A percentile compares a stretch with the other conserved stretches of the same genome.
phyloP scores from a whole-genome alignment of 2,888 invertebrate genomes.

The Blera fallax region DNA sequence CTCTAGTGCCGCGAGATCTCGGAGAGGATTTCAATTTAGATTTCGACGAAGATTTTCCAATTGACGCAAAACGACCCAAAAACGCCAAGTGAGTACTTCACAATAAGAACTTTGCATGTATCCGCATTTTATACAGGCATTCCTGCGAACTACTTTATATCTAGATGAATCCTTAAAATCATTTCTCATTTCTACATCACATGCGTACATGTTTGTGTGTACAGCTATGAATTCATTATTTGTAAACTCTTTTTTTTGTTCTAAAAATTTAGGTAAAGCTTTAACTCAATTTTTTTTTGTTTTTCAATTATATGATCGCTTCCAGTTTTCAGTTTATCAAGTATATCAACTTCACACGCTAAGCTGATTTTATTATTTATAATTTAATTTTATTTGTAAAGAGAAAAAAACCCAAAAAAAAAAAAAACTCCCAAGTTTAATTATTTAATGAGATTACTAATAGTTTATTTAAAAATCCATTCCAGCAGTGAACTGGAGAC shows the following conservation, averaged over 20 bases:
- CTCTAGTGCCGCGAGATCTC: slow-evolving; percentile 88
- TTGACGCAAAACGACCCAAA: slow-evolving; percentile 86
- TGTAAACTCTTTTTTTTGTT: neutral
- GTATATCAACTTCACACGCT: slow-evolving; percentile 30
- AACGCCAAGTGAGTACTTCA: slow-evolving; percentile 92
- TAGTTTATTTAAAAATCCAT: slow-evolving; percentile 76
- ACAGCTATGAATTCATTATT: slow-evolving; percentile 46
- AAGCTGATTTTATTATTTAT: slow-evolving; percentile 36
- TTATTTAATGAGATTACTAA: slow-evolving; percentile 56
- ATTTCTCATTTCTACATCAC: slow-evolving; percentile 47
- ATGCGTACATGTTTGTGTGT: slow-evolving; percentile 53
- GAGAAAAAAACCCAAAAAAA: slow-evolving; percentile 28
- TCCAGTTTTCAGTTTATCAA: slow-evolving; percentile 7
- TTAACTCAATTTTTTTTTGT: slow-evolving; percentile 4
- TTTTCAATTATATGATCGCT: slow-evolving; percentile 9
- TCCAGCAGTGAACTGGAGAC: slow-evolving; percentile 81
- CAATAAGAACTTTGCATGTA: slow-evolving; percentile 41
- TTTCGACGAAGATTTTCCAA: slow-evolving; percentile 81
- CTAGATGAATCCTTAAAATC: slow-evolving; percentile 10
- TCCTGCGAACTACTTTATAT: neutral
- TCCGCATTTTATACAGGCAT: slow-evolving; percentile 54
- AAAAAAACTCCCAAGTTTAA: slow-evolving; percentile 24
- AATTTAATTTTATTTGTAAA: neutral
- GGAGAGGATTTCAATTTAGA: slow-evolving; percentile 86
- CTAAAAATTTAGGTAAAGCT: slow-evolving; percentile 25